A percentile compares a stretch with the other conserved stretches of the same genome.
phyloP scores from a whole-genome alignment of 53 echinoderm and acorn worm genomes.

The Paelopatides confundens region DNA sequence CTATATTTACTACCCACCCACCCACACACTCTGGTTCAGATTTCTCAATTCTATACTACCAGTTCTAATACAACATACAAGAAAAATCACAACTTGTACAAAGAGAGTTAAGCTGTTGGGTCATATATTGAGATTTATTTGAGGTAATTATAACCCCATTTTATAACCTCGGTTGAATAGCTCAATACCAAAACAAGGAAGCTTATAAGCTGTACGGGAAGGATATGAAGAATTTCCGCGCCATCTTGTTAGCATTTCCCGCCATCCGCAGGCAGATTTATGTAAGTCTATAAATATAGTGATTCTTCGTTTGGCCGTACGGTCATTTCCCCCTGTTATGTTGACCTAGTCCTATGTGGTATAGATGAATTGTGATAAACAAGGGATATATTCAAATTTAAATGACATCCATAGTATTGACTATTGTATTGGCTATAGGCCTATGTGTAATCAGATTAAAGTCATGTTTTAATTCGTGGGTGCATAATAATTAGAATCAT shows the following conservation, averaged over 20 bases:
- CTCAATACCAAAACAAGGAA: conserved; percentile 36
- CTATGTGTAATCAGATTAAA: too few relatives aligned
- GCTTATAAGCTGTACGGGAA: conserved; percentile 2
- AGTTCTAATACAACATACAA: background rate
- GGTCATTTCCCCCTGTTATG: background rate
- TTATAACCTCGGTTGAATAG: conserved; percentile 20
- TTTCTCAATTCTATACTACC: background rate
- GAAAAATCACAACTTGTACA: background rate
- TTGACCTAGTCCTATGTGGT: too few relatives aligned
- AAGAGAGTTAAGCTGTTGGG: background rate
- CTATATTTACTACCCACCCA: background rate
- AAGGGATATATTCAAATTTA: too few relatives aligned
- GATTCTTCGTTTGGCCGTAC: background rate
- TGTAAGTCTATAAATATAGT: background rate
- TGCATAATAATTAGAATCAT: too few relatives aligned
- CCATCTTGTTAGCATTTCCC: conserved; percentile 21
- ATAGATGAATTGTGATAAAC: too few relatives aligned
- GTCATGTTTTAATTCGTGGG: too few relatives aligned
- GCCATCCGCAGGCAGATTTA: background rate
- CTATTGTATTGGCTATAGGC: too few relatives aligned
- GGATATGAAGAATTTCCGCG: conserved; percentile 24
- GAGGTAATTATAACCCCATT: conserved; percentile 26
- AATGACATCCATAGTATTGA: too few relatives aligned
- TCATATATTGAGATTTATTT: background rate
- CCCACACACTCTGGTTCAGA: too few relatives aligned